These are phyloP conservation scores for Drosophila neotestacea DNA, from an alignment of 2,888 invertebrate species.

Conservation along the genomic window DNA sequence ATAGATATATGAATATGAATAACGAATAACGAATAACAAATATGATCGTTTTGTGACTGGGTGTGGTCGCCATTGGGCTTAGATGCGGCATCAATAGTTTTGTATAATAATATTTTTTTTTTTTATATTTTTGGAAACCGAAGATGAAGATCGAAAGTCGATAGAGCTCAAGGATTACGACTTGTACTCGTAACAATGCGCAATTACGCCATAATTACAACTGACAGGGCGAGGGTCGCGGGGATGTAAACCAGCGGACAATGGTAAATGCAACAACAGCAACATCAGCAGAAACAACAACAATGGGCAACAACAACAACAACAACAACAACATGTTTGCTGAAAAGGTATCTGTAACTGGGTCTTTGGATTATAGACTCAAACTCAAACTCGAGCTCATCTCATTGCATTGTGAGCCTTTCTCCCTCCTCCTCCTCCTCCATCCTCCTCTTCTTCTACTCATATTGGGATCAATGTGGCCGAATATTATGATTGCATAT, in stretches of 20 bases:
- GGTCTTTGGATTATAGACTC: constrained; percentile 40
- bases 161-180: constrained; percentile 34
- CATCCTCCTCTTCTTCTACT: no score
- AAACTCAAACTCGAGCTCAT: neutral
- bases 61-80: constrained; percentile 22
- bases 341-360: constrained; percentile 46
- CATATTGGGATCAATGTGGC: constrained; percentile 38
- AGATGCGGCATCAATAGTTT: constrained; percentile 15
- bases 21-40: constrained; percentile 1
- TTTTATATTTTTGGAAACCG: constrained; percentile 6
- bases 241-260: constrained; percentile 19
- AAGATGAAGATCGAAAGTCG: constrained; percentile 27
- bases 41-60: constrained; percentile 14
- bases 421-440: neutral
- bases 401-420: constrained; percentile 23
- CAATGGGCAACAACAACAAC: constrained; percentile 14
- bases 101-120: neutral
- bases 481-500: constrained; percentile 69
- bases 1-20: constrained; percentile 2
- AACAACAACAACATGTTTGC: constrained; percentile 21
- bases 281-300: constrained; percentile 32
- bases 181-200: constrained; percentile 55
- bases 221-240: constrained; percentile 38
- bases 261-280: constrained; percentile 25
- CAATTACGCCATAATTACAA: constrained; percentile 75